Conservation (phyloP, 2,797 vertebrate genomes). For the Malacoctenus gilli region DNA sequence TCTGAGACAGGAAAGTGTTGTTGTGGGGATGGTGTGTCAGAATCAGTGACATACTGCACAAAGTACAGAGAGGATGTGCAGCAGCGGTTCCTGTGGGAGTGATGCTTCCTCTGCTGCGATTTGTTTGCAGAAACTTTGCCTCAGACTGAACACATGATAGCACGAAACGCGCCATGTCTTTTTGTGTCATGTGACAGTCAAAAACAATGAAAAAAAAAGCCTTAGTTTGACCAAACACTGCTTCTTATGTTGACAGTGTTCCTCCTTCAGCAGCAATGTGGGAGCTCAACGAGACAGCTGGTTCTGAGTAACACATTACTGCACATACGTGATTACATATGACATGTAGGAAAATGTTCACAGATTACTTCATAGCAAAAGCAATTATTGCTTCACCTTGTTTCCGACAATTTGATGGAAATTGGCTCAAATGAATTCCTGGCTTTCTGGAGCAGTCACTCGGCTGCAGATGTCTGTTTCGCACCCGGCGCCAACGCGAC, state of each 20-base stretch:
- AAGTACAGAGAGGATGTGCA: conserved; percentile 19
- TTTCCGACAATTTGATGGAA: conserved; percentile 53
- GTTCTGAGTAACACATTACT: conserved; percentile 38
- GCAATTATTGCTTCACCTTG: conserved; percentile 53
- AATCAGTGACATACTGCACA: conserved; percentile 17
- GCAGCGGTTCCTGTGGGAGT: conserved; percentile 11
- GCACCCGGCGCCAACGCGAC: conserved; percentile 24
- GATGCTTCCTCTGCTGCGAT: conserved; percentile 1
- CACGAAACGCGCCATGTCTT: no score
- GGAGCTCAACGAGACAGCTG: conserved; percentile 15
- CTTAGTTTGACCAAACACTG: no score
- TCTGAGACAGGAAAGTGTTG: conserved; percentile 13
- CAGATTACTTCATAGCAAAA: conserved; percentile 39
- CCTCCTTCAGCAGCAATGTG: conserved; percentile 14
- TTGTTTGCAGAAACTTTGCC: conserved; percentile 25
- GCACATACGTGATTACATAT: conserved; percentile 13
- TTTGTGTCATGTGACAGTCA: no score
- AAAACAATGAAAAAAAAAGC: no score
- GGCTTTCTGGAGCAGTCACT: conserved; percentile 35
- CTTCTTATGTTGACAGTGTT: neutral
- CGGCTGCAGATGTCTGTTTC: conserved; percentile 54
- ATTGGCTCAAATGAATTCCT: conserved; percentile 50
- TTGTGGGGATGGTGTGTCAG: conserved; percentile 42
- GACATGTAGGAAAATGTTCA: conserved; percentile 47
- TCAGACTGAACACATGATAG: conserved; percentile 21